Evolutionary conservation across 2,113 vertebrate genomes (phyloP).

Genomic region (Aythya baeri): DNA sequence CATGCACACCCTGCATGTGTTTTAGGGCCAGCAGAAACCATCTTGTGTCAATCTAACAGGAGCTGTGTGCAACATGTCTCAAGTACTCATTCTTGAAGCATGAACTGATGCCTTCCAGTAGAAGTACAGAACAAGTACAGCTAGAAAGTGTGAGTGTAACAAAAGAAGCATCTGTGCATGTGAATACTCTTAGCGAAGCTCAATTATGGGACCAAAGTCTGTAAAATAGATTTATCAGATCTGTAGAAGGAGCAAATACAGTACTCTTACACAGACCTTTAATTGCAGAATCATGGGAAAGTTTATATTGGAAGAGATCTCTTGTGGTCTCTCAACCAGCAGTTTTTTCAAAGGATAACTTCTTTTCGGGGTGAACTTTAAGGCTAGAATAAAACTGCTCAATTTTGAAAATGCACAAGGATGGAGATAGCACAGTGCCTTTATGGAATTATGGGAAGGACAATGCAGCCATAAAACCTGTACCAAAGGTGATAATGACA

Average conservation of each 20-base stretch:
- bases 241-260: not conserved
- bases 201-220: not conserved
- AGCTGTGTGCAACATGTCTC: not conserved
- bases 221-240: not conserved
- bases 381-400: not conserved
- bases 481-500: not conserved
- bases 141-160: not conserved
- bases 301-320: not conserved
- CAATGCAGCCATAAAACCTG: not conserved
- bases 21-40: not conserved
- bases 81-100: not conserved
- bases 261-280: not conserved
- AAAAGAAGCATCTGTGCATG: not conserved
- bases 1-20: too few relatives aligned
- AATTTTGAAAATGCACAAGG: not conserved
- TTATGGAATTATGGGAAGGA: not conserved
- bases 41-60: not conserved
- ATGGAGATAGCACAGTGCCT: not conserved
- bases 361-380: not conserved
- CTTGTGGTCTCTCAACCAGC: not conserved
- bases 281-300: not conserved
- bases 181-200: not conserved
- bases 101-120: not conserved
- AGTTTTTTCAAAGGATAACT: not conserved
- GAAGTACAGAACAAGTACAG: not conserved